Evolutionary conservation across 2,113 vertebrate species (phyloP), one percentile per base, ranked within the genome.

Genomic region (Callopanchax toddi): DNA sequence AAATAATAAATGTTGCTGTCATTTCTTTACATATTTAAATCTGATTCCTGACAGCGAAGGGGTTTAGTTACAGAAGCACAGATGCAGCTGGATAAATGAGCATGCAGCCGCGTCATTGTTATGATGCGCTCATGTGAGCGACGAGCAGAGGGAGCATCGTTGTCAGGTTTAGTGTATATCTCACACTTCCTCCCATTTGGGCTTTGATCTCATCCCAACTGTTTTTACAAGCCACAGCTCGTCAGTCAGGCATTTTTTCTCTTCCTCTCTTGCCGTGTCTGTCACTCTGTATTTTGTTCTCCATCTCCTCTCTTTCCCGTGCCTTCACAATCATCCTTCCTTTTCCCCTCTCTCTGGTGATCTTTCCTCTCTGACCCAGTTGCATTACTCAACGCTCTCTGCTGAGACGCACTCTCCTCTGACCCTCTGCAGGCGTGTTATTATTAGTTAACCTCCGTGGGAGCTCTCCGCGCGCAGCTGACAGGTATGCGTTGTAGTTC

Each of bases 401-500:
- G 21, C 61, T 3, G n/a, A 59, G 43, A 56, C 42, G 17, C 50
- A 44, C 56, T 59, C 48, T 18, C 45, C 29, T 0, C 16, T 4
- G 25, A 52, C 50, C 48, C 58, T 65, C 61, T 40, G 55, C 22
- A n/a, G 51, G 59, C 40, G 17, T 15, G 56, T 64, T 85, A 63
- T 73, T 82, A 51, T 70, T 54, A 46, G 60, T 81, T 79, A 78
- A 81, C 63, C 67, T 75, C 34, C 60, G 42, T 1, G 5, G 52
- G 67, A 74, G 60, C 60, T 50, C 23, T 60, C 23, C 18, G 1
- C 10, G 59, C 3, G 6, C 3, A 16, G 48, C 78, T 86, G 83
- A 85, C 83, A 85, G 81, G 54, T 73, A 23, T 17, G 39, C 8
- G 17, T 64, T 67, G 60, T 69, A 65, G 54, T 73, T 46, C 70